Evolutionary conservation across 2,888 invertebrate genomes (phyloP), one percentile per base, ranked within the genome.

Genomic region (Encarsia formosa): DNA sequence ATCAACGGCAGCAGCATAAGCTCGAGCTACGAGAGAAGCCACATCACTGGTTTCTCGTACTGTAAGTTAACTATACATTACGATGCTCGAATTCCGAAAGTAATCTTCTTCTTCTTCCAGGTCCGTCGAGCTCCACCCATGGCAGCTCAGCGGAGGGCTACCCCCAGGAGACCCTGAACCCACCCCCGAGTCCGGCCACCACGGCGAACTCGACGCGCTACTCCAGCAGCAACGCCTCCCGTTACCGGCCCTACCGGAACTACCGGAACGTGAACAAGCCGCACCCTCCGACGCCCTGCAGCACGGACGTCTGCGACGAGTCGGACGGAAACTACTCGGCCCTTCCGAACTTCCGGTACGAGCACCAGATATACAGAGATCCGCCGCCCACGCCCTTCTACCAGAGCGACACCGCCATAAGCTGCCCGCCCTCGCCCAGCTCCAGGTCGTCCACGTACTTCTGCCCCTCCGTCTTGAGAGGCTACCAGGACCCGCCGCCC

Each of bases 211-310:
- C 80, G 1, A 80, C 79, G 5, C 64, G 73, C 24, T 74, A 69
- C 24, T 68, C 73, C 23, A 79, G 78, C 56, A 83, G 81, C 66
- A 82, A 78, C 61, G 79, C 76, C 2, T 5, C 76, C 83, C 77
- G 84, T 15, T 85, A 88, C 48, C 81, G 86, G 52, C 85, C 90
- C 2, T 88, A 88, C 73, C 79, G 88, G 22, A 86, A 89, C 74
- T 88, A 88, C 72, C 70, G 83, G 61, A 79, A 84, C 59, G 87
- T 87, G 57, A 86, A 85, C 75, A 88, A 88, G 71, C 90, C 91
- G 0, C 94, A 94, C 6, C 95, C 94, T 22, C 94, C 94, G 11
- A 95, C 95, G 19, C 95, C 95, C 1, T 95, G 93, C 69, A 91
- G 91, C 60, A 94, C 95, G 29, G 95, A 95, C 63, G 90, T 94